Conservation (phyloP, 2,888 invertebrate genomes). For the Caradrina kadenii region DNA sequence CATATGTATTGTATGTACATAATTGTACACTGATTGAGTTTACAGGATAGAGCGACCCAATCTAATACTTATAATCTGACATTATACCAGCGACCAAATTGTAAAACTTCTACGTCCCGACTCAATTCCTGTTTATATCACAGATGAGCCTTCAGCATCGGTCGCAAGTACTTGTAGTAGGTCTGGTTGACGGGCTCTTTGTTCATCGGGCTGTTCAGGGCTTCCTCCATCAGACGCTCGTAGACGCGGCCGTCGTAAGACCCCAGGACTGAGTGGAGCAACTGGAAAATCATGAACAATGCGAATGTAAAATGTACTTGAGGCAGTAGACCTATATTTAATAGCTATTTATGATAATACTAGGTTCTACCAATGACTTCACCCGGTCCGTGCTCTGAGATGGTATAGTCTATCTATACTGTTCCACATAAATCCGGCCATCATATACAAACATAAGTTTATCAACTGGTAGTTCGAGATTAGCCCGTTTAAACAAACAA, state of each 20-base stretch:
- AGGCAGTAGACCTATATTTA: not conserved
- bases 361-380: no score
- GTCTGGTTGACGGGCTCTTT: constrained; percentile 94
- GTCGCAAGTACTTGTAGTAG: constrained; percentile 93
- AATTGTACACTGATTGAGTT: no score
- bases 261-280: constrained; percentile 93
- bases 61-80: not conserved
- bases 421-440: no score
- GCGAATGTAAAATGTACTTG: not conserved
- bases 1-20: no score
- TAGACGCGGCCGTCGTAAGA: constrained; percentile 96
- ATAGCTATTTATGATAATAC: no score
- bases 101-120: no score
- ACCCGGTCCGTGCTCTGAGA: no score
- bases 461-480: no score
- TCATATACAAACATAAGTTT: no score
- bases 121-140: constrained; percentile 55
- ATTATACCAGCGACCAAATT: not conserved
- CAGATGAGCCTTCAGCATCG: constrained; percentile 93
- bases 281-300: constrained; percentile 63
- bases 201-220: constrained; percentile 95
- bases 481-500: no score
- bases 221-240: constrained; percentile 94
- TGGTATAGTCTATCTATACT: no score
- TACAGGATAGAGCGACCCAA: no score